A percentile compares a stretch with the other conserved stretches of the same genome.
Conservation (phyloP, 2,113 vertebrate genomes). For the Chunga burmeisteri region DNA sequence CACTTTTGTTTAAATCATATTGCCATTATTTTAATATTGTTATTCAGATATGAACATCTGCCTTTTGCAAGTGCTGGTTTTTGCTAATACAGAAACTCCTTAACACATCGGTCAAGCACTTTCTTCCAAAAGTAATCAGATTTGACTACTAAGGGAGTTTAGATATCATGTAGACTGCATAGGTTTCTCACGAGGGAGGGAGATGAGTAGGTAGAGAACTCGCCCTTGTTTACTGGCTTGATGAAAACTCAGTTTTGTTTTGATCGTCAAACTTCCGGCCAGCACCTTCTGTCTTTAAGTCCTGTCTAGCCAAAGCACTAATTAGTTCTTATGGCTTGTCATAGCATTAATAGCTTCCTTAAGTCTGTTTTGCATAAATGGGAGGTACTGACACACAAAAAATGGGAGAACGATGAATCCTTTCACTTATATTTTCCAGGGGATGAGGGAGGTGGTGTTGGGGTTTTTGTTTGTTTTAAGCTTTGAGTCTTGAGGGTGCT, state of each 20-base stretch:
- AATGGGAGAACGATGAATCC: not conserved
- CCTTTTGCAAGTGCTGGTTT: not conserved
- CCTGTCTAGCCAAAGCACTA: slow-evolving; percentile 1
- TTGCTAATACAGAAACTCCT: slow-evolving; percentile 42
- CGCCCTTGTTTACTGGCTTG: not conserved
- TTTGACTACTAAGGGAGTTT: not conserved
- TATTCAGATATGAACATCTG: not conserved
- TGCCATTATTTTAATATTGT: not conserved
- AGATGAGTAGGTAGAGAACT: not conserved
- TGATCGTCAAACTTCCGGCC: not conserved
- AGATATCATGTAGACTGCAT: not conserved
- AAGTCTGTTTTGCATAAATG: not conserved
- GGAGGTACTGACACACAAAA: not conserved
- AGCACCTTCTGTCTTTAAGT: not conserved
- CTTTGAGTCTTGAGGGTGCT: not conserved
- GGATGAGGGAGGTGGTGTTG: not conserved
- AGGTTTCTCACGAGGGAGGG: not conserved
- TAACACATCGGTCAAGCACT: not conserved
- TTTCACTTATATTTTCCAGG: not conserved
- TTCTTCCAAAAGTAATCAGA: slow-evolving; percentile 1
- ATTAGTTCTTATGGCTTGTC: not conserved
- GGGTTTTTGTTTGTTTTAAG: not conserved
- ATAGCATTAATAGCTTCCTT: not conserved
- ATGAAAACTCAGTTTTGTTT: slow-evolving; percentile 37
- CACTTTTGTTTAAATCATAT: not conserved